A percentile compares a stretch with the other conserved stretches of the same genome.
These are phyloP conservation scores for Trachops cirrhosus DNA, from an alignment of 2,797 vertebrate genomes.

Conservation along the genomic window DNA sequence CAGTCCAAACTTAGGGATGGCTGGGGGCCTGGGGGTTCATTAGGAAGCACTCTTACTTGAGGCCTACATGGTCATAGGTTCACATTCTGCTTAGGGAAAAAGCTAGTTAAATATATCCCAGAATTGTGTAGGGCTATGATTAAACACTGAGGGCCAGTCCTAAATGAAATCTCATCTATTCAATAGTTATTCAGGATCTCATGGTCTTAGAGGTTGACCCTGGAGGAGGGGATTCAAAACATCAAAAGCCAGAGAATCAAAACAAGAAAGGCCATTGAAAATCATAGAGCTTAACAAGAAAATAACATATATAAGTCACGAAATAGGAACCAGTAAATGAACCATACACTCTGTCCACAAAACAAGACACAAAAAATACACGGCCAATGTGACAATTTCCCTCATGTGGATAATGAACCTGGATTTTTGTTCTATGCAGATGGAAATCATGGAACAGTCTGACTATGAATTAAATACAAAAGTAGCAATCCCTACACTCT, in stretches of 20 bases:
- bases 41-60: conserved; percentile 75
- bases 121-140: conserved; percentile 72
- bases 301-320: neutral
- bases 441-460: neutral
- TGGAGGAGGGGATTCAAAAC: conserved; percentile 1
- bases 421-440: neutral
- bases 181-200: conserved; percentile 59
- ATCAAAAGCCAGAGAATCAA: conserved; percentile 43
- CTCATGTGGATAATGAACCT: neutral
- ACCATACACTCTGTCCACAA: neutral
- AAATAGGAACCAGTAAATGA: neutral
- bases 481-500: neutral
- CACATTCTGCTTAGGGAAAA: conserved; percentile 73
- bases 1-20: conserved; percentile 78
- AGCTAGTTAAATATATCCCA: conserved; percentile 66
- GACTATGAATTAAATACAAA: neutral
- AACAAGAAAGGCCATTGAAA: neutral
- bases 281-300: neutral
- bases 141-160: conserved; percentile 56
- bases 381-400: neutral
- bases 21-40: conserved; percentile 72
- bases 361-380: conserved; percentile 46
- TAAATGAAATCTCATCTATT: conserved; percentile 58
- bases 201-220: conserved; percentile 28
- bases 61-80: conserved; percentile 75